Evolutionary conservation across 2,797 vertebrate species (phyloP).

Genomic region (Psittacula echo): DNA sequence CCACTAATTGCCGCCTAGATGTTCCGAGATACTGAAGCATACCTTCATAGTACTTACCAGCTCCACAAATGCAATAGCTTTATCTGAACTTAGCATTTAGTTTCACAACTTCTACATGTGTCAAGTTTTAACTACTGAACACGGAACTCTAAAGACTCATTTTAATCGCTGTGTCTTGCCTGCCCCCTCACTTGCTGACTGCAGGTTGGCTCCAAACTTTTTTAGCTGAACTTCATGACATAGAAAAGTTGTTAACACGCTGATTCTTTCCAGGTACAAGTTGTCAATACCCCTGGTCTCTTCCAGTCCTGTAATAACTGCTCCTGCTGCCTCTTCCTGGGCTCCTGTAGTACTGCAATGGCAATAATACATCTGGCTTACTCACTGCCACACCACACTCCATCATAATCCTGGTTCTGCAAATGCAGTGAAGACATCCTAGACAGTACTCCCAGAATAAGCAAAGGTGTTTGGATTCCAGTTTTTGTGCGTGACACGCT

Average conservation of each 20-base stretch:
- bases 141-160: background rate
- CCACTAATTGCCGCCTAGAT: background rate
- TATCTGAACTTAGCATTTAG: background rate
- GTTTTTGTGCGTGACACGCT: fast-evolving
- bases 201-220: background rate
- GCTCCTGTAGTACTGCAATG: background rate
- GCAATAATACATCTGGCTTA: background rate
- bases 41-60: background rate
- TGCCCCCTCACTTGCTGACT: background rate
- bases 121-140: background rate
- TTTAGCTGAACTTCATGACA: background rate
- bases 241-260: background rate
- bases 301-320: background rate
- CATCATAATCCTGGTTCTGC: background rate
- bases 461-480: background rate
- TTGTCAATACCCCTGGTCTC: background rate
- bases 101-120: background rate
- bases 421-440: background rate
- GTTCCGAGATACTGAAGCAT: background rate
- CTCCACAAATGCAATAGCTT: background rate
- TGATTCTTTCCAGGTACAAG: background rate
- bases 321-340: background rate
- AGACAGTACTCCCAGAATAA: background rate
- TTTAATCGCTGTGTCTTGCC: background rate
- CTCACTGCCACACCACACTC: background rate